Evolutionary conservation across 2,888 invertebrate species (phyloP).

Genomic region (Heterodera filipjevi): DNA sequence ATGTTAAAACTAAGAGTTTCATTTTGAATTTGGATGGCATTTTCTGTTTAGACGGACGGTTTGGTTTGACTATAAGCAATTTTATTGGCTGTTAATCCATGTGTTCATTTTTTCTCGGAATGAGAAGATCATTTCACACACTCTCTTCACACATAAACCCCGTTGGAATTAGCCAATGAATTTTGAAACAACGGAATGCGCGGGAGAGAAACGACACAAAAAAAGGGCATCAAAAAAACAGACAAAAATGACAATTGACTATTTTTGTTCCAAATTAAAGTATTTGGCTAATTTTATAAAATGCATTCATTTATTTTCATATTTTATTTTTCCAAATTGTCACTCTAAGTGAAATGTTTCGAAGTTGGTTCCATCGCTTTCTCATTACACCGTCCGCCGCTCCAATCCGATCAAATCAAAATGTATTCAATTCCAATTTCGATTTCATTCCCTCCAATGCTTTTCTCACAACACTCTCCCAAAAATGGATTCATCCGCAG

Average conservation of each 20-base stretch:
- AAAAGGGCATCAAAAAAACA: too few species aligned
- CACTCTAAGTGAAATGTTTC: neutral
- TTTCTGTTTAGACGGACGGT: too few species aligned
- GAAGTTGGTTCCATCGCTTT: neutral
- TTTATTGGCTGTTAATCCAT: too few species aligned
- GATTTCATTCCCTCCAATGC: neutral
- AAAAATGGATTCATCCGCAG: neutral
- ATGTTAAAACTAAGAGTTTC: too few species aligned
- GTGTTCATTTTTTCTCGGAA: neutral
- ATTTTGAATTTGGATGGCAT: too few species aligned
- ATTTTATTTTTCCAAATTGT: too few species aligned
- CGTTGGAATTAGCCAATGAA: neutral
- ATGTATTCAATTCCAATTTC: neutral
- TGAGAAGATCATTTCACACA: neutral
- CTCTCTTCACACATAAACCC: neutral
- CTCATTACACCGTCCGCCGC: neutral
- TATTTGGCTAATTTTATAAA: neutral
- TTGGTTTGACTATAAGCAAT: too few species aligned
- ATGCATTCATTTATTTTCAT: too few species aligned
- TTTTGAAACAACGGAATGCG: neutral
- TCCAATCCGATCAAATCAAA: neutral
- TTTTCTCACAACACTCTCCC: neutral
- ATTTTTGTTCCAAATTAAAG: neutral
- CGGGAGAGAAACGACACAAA: neutral
- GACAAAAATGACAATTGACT: too few species aligned